Base-by-base conservation (phyloP, 2,113 vertebrate species). In the Porphyrio hochstetteri region DNA sequence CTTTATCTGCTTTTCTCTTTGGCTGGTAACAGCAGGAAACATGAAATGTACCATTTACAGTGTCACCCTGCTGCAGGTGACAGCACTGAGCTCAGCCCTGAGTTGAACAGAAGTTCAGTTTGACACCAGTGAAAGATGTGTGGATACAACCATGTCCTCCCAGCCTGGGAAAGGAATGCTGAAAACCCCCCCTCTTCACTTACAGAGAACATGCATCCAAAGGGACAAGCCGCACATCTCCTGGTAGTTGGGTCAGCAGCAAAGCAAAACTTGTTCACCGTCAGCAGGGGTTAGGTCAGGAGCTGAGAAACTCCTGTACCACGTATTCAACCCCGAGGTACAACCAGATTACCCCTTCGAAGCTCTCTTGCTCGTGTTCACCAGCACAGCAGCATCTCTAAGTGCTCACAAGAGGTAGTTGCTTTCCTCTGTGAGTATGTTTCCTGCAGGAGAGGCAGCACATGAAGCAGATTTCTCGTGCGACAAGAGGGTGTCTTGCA, bases 381-480 rank as follows among this genome's bases (percentile, higher is more conserved):
- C 27, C 65, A 59, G 60, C 72, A 61, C 29, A 81, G 31, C 14
- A 86, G 10, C 50, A 36, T 59, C 91, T 92, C 71, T 17, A 3
- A n/a, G 27, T 57, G 31, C 42, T 75, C 35, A 17, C 18, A 55
- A n/a, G 64, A 56, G 16, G 17, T 2, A 2, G 46, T 2, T 80
- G 31, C 55, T 72, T 48, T 40, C 16, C 18, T 55, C 67, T n/a
- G 36, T 0, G 1, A n/a, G 24, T 10, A 7, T 0, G 0, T 44
- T 77, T 53, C 33, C 13, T 5, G 4, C 29, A 50, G 90, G 23
- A 76, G 52, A 61, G 48, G 1, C 19, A 63, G 59, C 44, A n/a
- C 1, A 3, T 29, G 42, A 81, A 65, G 61, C 25, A 78, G 36
- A 59, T 90, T 88, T 44, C 56, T 50, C 2, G 4, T 31, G 28